A percentile compares a stretch with the other conserved stretches of the same genome.
These are phyloP conservation scores for Prunella fulvescens DNA, from an alignment of 2,113 vertebrate species.

Conservation along the genomic window DNA sequence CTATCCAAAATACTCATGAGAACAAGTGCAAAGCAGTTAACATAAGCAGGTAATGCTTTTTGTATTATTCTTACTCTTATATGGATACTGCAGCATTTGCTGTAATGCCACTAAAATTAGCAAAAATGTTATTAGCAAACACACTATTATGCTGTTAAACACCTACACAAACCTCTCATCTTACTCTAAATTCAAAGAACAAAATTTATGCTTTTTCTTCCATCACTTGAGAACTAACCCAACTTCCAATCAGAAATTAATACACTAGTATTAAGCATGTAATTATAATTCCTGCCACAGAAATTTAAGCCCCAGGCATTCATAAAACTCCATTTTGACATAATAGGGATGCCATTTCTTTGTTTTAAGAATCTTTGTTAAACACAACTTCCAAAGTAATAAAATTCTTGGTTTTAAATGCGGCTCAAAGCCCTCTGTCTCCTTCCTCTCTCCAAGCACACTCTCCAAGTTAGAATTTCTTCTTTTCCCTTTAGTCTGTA, in stretches of 20 bases:
- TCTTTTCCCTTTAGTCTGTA: background rate
- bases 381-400: background rate
- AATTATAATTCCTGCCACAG: background rate
- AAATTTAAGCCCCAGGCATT: background rate
- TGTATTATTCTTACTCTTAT: background rate
- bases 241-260: background rate
- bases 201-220: background rate
- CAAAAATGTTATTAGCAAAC: background rate
- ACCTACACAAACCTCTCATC: background rate
- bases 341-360: background rate
- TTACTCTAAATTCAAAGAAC: background rate
- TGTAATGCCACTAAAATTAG: background rate
- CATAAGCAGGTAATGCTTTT: background rate
- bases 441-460: background rate
- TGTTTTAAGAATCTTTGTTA: background rate
- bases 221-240: background rate
- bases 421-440: background rate
- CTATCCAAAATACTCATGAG: background rate
- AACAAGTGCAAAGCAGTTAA: background rate
- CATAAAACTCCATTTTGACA: background rate
- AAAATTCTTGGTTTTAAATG: background rate
- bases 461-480: background rate
- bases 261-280: background rate
- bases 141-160: background rate
- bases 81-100: background rate